Evolutionary conservation across 2,888 invertebrate genomes (phyloP).

Genomic region (Drosophila seclusa): DNA sequence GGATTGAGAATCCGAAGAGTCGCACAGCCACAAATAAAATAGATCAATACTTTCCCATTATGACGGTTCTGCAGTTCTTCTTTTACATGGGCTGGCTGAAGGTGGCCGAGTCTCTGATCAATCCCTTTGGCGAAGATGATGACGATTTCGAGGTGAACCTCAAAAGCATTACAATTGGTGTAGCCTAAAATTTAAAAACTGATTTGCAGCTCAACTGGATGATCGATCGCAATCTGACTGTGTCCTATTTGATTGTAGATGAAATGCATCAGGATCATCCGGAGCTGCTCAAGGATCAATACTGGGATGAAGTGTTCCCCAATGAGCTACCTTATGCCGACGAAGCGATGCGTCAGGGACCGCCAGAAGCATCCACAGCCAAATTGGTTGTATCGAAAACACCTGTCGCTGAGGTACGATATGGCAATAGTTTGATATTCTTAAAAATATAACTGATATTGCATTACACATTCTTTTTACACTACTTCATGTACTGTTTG

Average conservation of each 20-base stretch:
- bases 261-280: conserved; percentile 97
- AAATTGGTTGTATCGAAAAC: conserved; percentile 85
- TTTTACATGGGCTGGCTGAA: conserved; percentile 96
- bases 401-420: background rate
- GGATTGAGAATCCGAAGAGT: conserved; percentile 87
- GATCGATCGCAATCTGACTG: conserved; percentile 92
- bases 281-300: conserved; percentile 93
- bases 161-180: background rate
- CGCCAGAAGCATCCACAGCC: conserved; percentile 93
- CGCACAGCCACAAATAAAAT: conserved; percentile 85
- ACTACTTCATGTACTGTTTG: background rate
- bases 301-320: conserved; percentile 95
- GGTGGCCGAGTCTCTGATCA: conserved; percentile 94
- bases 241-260: conserved; percentile 96
- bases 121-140: conserved; percentile 95
- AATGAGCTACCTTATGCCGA: conserved; percentile 92
- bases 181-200: background rate
- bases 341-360: conserved; percentile 90
- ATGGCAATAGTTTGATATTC: background rate
- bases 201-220: conserved; percentile 92
- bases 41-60: conserved; percentile 94
- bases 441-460: background rate
- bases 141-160: conserved; percentile 92
- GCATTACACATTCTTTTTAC: background rate
- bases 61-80: conserved; percentile 93